Evolutionary conservation across 2,888 invertebrate species (phyloP).

Genomic region (Apamea anceps): DNA sequence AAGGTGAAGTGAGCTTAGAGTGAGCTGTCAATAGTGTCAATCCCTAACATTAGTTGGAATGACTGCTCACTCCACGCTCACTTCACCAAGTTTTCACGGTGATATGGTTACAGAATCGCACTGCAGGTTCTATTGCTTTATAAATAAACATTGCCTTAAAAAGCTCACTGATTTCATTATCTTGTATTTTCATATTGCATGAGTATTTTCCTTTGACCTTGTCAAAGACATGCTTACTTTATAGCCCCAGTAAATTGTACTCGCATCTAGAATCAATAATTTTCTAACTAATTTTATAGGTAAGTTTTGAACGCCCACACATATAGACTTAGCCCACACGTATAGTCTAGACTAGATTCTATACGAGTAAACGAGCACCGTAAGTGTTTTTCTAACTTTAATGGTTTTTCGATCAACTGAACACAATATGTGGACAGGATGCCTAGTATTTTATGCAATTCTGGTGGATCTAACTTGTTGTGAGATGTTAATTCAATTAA

Average conservation of each 20-base stretch:
- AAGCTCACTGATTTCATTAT: slow-evolving; percentile 37
- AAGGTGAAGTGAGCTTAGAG: too few species aligned
- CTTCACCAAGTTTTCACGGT: too few species aligned
- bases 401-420: not conserved
- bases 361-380: slow-evolving; percentile 9
- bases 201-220: slow-evolving; percentile 22
- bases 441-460: not conserved
- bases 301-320: slow-evolving; percentile 14
- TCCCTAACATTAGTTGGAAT: too few species aligned
- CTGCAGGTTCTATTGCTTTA: slow-evolving; percentile 6
- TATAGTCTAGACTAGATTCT: slow-evolving; percentile 36
- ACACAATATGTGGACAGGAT: not conserved
- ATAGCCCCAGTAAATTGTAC: slow-evolving; percentile 3
- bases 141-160: slow-evolving; percentile 26
- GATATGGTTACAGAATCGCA: too few species aligned
- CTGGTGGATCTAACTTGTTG: not conserved
- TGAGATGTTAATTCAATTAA: not conserved
- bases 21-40: too few species aligned
- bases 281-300: not conserved
- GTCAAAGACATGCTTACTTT: slow-evolving; percentile 17
- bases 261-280: slow-evolving; percentile 26
- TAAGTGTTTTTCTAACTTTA: not conserved
- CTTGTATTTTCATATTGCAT: slow-evolving; percentile 11
- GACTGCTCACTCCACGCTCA: too few species aligned
- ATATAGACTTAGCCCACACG: slow-evolving; percentile 8